Conservation (phyloP, 2,113 vertebrate species). For the Sturnus vulgaris region DNA sequence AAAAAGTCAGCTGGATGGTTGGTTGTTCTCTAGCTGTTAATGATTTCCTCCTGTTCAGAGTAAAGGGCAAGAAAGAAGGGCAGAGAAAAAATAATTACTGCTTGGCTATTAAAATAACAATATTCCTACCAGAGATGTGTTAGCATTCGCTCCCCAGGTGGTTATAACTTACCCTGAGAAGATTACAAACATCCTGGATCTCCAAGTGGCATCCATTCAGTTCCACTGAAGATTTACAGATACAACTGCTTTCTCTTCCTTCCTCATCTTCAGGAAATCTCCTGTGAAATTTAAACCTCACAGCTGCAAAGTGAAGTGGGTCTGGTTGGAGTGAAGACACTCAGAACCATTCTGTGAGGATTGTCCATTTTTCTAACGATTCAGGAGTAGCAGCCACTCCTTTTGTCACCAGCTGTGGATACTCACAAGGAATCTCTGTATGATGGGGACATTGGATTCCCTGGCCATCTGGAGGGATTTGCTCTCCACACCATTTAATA, state of each 20-base stretch:
- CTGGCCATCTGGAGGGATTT: not conserved
- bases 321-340: not conserved
- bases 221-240: not conserved
- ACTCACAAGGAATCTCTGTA: not conserved
- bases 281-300: not conserved
- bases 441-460: not conserved
- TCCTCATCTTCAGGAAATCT: not conserved
- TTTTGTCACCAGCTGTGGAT: not conserved
- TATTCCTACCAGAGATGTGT: not conserved
- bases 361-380: not conserved
- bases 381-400: not conserved
- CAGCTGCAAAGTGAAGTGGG: not conserved
- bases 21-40: not conserved
- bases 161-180: not conserved
- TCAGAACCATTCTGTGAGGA: not conserved
- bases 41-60: not conserved
- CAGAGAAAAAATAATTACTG: not conserved
- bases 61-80: not conserved
- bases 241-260: not conserved
- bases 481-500: not conserved
- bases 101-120: conserved; percentile 6
- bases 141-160: not conserved
- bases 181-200: not conserved
- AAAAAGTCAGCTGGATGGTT: not conserved
- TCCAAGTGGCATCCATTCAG: not conserved